Evolutionary conservation across 2,888 invertebrate species (phyloP), one percentile per base, ranked within the genome.

Genomic region (Caenorhabditis sp.): DNA sequence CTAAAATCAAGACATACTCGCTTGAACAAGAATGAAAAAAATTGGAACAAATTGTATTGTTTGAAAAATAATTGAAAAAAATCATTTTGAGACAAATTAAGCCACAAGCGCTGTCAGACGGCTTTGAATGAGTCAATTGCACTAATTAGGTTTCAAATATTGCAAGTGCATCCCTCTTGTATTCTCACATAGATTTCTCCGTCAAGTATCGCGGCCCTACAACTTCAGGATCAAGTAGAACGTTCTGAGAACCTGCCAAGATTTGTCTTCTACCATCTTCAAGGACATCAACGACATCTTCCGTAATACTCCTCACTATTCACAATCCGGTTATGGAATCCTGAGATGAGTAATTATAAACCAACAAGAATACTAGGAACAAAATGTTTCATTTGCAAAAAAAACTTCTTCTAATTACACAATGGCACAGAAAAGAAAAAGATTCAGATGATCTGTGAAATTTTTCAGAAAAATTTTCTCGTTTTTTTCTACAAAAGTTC

Each of bases 231-330:
- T 61, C 61, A 47, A 61, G 61, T 61, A 28, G n/a, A 47, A 61
- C 47, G 61, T 61, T 44, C 61, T 26, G 24, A 61, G 61, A 61
- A 61, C 61, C 61, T 61, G 61, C 47, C 61, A 47, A 61, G 47
- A 61, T 47, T 44, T 61, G 24, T 28, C 24, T 56, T 18, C 56
- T 35, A 35, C 47, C 40, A 28, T 26, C 28, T 28, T 61, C 61
- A 61, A 61, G 61, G 61, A 61, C 61, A 47, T 61, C 47, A 26
- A 61, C 61, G 61, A 61, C 44, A 61, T 26, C 61, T 61, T 22
- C 40, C 61, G 28, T 61, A 61, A 61, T 44, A 61, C 44, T 61
- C 47, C 8, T 44, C 26, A 60, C 60, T 40, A 61, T 28, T 47
- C 47, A 11, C 40, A 22, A 26, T 61, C 61, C 61, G 61, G 61